Evolutionary conservation across 2,797 vertebrate genomes (phyloP), one percentile per base, ranked within the genome.

Genomic region (Peromyscus melanophrys): DNA sequence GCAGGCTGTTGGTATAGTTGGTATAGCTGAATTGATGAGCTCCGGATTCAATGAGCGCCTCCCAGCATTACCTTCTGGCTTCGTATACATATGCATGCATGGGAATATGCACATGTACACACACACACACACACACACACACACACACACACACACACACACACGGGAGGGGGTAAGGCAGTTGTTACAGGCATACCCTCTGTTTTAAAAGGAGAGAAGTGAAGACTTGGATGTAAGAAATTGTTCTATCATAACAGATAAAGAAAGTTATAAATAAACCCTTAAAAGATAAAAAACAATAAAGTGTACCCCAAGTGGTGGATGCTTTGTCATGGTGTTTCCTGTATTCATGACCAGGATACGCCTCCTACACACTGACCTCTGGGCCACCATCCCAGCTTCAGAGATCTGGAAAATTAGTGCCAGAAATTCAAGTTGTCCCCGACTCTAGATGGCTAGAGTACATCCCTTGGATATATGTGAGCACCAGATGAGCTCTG

Each of bases 341-440:
- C 46, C 40, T 37, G 6, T 65, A 13, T 57, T 89, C 13, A 21
- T 65, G 8, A 10, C 16, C 6, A 57, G 34, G 59, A 13, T 2
- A 52, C 0, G 5, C 0, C 16, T 92, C 82, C 29, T 25, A 17
- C 11, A 21, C 8, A n/a, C n/a, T 27, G 63, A 6, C n/a, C 16
- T 46, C 34, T 0, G 14, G 40, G 34, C 12, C 65, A 55, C 76
- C 0, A 0, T 17, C 40, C 10, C 6, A 87, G 75, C 82, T 76
- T 93, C 76, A 92, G 80, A 77, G 76, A 95, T 29, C 29, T 55
- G 46, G 11, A 73, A 89, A 81, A 61, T 40, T 10, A 14, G 49
- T 59, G 9, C 14, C 29, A 77, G 73, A 82, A 82, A 46, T 16
- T 17, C 17, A 57, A 27, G 21, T 37, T 77, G 3, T 46, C 52